A percentile compares a stretch with the other conserved stretches of the same genome.
Conservation (phyloP, 2,113 vertebrate species). For the Pachyramphus minor region DNA sequence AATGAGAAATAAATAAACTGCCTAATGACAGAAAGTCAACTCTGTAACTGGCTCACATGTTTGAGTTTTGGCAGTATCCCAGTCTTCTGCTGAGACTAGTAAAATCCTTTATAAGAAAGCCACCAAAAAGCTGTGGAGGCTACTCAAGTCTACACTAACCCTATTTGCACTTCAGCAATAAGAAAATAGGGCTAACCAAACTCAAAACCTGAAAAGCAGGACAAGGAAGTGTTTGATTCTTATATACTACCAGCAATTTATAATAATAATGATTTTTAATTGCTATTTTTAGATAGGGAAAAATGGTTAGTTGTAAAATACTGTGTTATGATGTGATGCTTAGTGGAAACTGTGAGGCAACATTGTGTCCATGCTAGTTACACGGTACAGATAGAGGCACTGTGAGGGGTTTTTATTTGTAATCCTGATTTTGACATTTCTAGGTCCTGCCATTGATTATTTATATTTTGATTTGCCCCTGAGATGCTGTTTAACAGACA, state of each 20-base stretch:
- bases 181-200: background rate
- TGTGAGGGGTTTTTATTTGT: background rate
- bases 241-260: background rate
- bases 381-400: background rate
- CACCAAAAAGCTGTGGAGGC: background rate
- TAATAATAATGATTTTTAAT: background rate
- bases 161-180: no score
- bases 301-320: background rate
- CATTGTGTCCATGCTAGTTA: background rate
- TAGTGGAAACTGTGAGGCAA: background rate
- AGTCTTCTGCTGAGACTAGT: background rate
- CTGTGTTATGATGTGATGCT: background rate
- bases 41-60: background rate
- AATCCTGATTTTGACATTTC: background rate
- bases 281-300: background rate
- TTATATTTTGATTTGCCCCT: background rate
- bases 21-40: background rate
- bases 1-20: background rate
- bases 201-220: background rate
- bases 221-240: background rate
- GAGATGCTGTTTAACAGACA: background rate
- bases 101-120: background rate
- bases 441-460: background rate
- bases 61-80: background rate
- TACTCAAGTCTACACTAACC: no score